Percentiles rank a stretch among this genome's conserved stretches.
phyloP scores from a whole-genome alignment of 2,888 invertebrate species.

The Cyrtodaria siliqua region DNA sequence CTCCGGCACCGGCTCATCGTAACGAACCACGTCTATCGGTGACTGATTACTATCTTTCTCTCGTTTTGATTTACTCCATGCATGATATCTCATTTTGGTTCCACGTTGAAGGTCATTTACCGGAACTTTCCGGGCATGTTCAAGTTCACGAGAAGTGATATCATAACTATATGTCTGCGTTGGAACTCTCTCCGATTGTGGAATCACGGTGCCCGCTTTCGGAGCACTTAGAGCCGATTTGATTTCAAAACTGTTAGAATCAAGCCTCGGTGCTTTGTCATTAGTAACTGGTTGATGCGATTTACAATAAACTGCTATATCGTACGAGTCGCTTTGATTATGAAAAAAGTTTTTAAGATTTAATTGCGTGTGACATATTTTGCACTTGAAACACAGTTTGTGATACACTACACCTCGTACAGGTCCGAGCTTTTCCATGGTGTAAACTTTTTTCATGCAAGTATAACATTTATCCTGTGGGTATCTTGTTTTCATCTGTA shows the following conservation, averaged over 20 bases:
- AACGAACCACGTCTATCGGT: slow-evolving; percentile 61
- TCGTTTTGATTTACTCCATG: slow-evolving; percentile 72
- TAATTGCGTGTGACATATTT: slow-evolving; percentile 68
- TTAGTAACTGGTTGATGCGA: slow-evolving; percentile 70
- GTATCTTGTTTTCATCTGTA: slow-evolving; percentile 63
- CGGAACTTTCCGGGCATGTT: slow-evolving; percentile 69
- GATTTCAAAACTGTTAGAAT: slow-evolving; percentile 70
- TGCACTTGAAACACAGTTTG: slow-evolving; percentile 77
- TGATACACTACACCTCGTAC: slow-evolving; percentile 76
- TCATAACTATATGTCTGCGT: slow-evolving; percentile 65
- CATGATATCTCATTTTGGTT: slow-evolving; percentile 66
- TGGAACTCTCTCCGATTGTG: slow-evolving; percentile 73
- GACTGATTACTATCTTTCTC: slow-evolving; percentile 61
- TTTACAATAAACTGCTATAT: slow-evolving; percentile 74
- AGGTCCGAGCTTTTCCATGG: slow-evolving; percentile 76
- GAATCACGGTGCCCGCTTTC: slow-evolving; percentile 64
- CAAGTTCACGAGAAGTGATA: slow-evolving; percentile 59
- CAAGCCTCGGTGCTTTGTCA: slow-evolving; percentile 65
- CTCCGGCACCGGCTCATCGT: slow-evolving; percentile 63
- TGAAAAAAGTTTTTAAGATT: slow-evolving; percentile 75
- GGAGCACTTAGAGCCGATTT: slow-evolving; percentile 71
- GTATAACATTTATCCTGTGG: slow-evolving; percentile 72
- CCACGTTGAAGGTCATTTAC: slow-evolving; percentile 68
- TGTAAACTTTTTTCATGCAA: slow-evolving; percentile 76
- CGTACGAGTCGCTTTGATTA: slow-evolving; percentile 72